Percentiles rank a stretch among this genome's conserved stretches.
phyloP scores from a whole-genome alignment of 64 coral and sea anemone species.

The Anthopleura sola region DNA sequence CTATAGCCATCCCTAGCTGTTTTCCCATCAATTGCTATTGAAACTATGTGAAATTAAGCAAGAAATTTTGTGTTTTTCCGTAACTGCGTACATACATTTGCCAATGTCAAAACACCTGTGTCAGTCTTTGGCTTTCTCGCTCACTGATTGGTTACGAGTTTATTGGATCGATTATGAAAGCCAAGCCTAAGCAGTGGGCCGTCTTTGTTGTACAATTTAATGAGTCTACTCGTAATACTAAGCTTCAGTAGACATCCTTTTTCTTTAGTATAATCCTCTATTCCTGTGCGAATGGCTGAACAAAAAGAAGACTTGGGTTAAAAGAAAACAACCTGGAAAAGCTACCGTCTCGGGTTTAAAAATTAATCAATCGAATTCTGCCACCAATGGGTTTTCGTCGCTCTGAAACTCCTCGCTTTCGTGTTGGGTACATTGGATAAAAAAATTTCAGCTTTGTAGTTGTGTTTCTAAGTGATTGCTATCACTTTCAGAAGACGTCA shows the following conservation, averaged over 20 bases:
- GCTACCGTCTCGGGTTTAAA: background rate
- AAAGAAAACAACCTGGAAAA: background rate
- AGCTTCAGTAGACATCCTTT: background rate
- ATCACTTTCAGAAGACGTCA: background rate
- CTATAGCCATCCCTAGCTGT: background rate
- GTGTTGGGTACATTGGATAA: background rate
- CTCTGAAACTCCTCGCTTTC: background rate
- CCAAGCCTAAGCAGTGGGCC: conserved; percentile 11
- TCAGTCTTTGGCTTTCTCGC: conserved; percentile 3
- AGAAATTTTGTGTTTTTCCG: background rate
- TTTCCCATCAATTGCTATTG: background rate
- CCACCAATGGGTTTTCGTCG: background rate
- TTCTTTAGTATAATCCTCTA: background rate
- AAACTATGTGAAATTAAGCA: background rate
- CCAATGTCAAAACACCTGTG: conserved; percentile 17
- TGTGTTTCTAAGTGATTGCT: background rate
- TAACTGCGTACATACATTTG: conserved; percentile 7
- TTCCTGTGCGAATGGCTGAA: background rate
- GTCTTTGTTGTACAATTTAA: background rate
- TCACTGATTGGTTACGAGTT: background rate
- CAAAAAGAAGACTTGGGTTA: background rate
- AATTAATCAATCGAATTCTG: background rate
- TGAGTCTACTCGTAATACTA: background rate
- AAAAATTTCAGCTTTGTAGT: background rate
- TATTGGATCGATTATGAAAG: background rate